Evolutionary conservation across 2,797 vertebrate genomes (phyloP).

Genomic region (Poecilia picta): DNA sequence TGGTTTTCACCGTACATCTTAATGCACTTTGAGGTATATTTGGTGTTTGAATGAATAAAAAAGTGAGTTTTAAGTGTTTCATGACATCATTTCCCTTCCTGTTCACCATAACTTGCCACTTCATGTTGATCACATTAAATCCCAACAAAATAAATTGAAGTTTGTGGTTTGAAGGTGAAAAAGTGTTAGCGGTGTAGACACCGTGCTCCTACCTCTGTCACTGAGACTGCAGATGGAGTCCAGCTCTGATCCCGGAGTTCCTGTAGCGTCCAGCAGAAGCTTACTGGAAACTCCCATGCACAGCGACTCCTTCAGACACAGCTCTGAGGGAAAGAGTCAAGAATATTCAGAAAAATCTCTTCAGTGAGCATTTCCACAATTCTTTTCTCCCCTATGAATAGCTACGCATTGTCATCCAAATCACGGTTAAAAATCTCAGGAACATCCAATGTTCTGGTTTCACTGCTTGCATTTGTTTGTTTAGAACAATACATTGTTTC

Average conservation of each 20-base stretch:
- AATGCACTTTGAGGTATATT: background rate
- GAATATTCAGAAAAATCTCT: background rate
- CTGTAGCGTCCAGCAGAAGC: conserved; percentile 86
- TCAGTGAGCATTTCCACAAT: background rate
- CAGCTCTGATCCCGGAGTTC: conserved; percentile 76
- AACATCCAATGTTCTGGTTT: background rate
- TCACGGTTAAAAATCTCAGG: background rate
- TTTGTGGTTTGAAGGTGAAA: background rate
- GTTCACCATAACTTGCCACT: background rate
- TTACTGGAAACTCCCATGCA: conserved; percentile 90
- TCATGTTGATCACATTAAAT: background rate
- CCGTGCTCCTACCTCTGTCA: conserved; percentile 81
- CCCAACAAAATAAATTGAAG: background rate
- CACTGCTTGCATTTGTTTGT: background rate
- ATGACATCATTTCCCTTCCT: background rate
- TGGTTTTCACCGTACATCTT: background rate
- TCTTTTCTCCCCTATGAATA: background rate
- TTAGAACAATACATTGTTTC: background rate
- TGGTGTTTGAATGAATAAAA: background rate
- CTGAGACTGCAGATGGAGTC: conserved; percentile 84
- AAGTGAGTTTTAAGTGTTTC: background rate
- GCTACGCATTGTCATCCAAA: background rate
- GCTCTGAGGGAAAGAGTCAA: conserved; percentile 71
- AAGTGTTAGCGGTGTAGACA: background rate
- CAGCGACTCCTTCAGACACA: conserved; percentile 88